Evolutionary conservation across 2,797 vertebrate species (phyloP).

Genomic region (Scomberomorus guttatus): DNA sequence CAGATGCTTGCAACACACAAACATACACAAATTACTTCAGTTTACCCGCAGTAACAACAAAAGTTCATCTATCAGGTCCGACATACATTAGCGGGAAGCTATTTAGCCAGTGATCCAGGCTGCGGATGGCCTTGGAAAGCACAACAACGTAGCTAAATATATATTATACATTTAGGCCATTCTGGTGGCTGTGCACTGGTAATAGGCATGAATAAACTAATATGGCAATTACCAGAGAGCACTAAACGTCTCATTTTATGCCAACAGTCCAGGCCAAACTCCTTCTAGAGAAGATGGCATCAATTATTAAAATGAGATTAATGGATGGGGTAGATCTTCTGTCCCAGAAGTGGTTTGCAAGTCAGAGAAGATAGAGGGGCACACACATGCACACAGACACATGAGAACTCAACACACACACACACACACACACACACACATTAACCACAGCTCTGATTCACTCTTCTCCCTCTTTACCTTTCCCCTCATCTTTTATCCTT

Average conservation of each 20-base stretch:
- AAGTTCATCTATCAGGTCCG: background rate
- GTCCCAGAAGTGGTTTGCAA: slow-evolving; percentile 59
- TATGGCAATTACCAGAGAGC: slow-evolving; percentile 47
- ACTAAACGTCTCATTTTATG: slow-evolving; percentile 57
- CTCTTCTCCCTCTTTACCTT: slow-evolving; percentile 5
- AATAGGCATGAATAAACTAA: slow-evolving; percentile 49
- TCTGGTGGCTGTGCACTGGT: background rate
- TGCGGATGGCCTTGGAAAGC: background rate
- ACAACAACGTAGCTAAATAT: slow-evolving; percentile 9
- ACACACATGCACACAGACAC: background rate
- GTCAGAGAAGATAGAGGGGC: slow-evolving; percentile 37
- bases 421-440: slow-evolving; percentile 9
- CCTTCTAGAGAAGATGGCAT: slow-evolving; percentile 62
- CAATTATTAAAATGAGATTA: slow-evolving; percentile 77
- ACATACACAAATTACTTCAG: background rate
- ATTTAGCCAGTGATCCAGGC: background rate
- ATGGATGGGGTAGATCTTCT: slow-evolving; percentile 59
- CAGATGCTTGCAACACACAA: too few relatives aligned
- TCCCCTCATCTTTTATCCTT: slow-evolving; percentile 19
- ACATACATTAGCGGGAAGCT: background rate
- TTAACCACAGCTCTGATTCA: slow-evolving; percentile 14
- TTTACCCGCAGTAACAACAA: background rate
- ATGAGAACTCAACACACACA: background rate
- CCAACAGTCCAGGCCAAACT: slow-evolving; percentile 45
- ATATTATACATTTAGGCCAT: slow-evolving; percentile 8